phyloP scores from a whole-genome alignment of 2,113 vertebrate genomes.

The Sialia sialis region DNA sequence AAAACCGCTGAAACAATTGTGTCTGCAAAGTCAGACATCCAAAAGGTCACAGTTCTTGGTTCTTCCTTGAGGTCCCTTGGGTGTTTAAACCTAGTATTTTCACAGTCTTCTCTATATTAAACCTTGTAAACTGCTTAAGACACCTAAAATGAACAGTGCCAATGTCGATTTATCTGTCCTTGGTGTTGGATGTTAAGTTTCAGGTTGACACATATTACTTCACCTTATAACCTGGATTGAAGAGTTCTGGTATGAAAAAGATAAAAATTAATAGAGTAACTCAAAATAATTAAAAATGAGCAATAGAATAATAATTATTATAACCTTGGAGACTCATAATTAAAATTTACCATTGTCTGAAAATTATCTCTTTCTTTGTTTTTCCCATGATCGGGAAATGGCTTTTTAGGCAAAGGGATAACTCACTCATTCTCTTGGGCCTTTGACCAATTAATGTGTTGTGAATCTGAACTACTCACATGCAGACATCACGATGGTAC shows the following conservation, averaged over 20 bases:
- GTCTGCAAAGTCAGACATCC: constrained; percentile 30
- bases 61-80: neutral
- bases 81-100: neutral
- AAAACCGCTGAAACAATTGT: neutral
- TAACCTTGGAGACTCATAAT: neutral
- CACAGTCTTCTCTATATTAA: neutral
- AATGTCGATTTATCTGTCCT: neutral
- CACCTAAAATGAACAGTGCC: neutral
- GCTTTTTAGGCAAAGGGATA: neutral
- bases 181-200: neutral
- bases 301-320: neutral
- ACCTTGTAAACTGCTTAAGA: neutral
- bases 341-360: neutral
- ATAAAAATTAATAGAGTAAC: neutral
- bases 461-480: neutral
- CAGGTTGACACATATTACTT: neutral
- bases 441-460: neutral
- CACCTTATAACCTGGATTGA: neutral
- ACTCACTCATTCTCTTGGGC: neutral
- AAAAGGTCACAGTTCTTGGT: neutral
- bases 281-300: neutral
- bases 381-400: neutral
- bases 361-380: neutral
- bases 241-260: neutral
- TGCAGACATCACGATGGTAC: neutral